phyloP scores from a whole-genome alignment of 2,888 invertebrate species.

The Drosophila flavopinicola region DNA sequence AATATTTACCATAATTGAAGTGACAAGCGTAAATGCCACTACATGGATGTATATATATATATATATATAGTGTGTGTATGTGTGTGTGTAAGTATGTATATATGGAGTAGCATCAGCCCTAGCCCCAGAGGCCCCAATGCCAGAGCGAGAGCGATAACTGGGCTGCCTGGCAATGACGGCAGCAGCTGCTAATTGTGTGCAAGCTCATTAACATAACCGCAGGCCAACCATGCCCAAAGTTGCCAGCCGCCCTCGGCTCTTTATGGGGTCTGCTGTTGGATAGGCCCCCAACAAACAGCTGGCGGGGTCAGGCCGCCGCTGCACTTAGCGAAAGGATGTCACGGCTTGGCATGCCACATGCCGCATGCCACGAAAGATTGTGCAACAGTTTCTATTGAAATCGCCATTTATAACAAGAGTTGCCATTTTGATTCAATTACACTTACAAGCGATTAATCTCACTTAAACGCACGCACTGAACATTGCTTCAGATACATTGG shows the following conservation, averaged over 20 bases:
- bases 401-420: conserved; percentile 9
- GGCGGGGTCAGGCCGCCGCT: conserved; percentile 46
- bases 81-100: too few species aligned
- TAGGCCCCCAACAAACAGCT: conserved; percentile 56
- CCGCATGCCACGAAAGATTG: conserved; percentile 29
- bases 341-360: conserved; percentile 58
- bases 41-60: conserved; percentile 52
- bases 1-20: conserved; percentile 80
- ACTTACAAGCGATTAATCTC: neutral
- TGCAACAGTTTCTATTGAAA: conserved; percentile 59
- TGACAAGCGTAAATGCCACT: conserved; percentile 77
- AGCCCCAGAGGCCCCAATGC: conserved; percentile 8
- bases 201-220: conserved; percentile 80
- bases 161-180: conserved; percentile 59
- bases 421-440: conserved; percentile 9
- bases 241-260: neutral
- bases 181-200: conserved; percentile 80
- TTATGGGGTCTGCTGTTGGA: too few species aligned
- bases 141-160: neutral
- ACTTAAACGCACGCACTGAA: neutral
- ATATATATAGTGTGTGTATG: too few species aligned
- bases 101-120: conserved; percentile 20
- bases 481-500: too few species aligned
- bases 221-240: conserved; percentile 68
- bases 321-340: conserved; percentile 62